phyloP scores from a whole-genome alignment of 2,888 invertebrate genomes.

The Conchocele bisecta region DNA sequence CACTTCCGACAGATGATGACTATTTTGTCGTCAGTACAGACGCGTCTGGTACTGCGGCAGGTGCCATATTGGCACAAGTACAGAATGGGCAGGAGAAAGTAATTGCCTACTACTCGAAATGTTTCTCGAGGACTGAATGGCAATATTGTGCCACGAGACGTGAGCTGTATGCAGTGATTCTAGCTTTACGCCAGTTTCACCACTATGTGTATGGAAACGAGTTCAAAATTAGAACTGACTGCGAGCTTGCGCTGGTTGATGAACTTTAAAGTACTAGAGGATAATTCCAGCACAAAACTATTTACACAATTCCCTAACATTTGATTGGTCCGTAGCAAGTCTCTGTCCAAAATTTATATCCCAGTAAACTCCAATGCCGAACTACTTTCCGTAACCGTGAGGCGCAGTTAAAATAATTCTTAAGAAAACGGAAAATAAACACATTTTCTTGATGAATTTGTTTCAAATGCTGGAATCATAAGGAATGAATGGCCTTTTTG shows the following conservation, averaged over 20 bases:
- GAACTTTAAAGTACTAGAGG: conserved; percentile 18
- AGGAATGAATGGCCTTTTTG: too few species aligned
- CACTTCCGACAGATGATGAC: conserved; percentile 36
- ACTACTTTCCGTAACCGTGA: too few species aligned
- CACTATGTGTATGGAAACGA: conserved; percentile 15
- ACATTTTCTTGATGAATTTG: too few species aligned
- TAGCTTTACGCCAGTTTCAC: conserved; percentile 17
- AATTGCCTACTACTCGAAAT: conserved; percentile 37
- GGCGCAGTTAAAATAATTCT: too few species aligned
- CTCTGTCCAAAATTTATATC: too few species aligned
- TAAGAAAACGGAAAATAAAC: too few species aligned
- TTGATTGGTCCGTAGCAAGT: too few species aligned
- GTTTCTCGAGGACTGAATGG: conserved; percentile 16
- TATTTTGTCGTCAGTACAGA: conserved; percentile 25
- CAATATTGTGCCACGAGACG: conserved; percentile 20
- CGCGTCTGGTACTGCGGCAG: conserved; percentile 30
- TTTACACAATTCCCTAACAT: too few species aligned
- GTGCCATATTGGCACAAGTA: conserved; percentile 37
- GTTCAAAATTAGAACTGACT: conserved; percentile 12
- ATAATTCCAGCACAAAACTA: too few species aligned
- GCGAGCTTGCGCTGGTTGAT: conserved; percentile 17
- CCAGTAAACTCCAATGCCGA: too few species aligned
- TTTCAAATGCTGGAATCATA: too few species aligned
- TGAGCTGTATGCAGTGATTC: conserved; percentile 15
- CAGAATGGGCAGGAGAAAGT: conserved; percentile 28